Evolutionary conservation across 1,140 invertebrate genomes (phyloP), one percentile per base, ranked within the genome.

Genomic region (Triops longicaudatus): DNA sequence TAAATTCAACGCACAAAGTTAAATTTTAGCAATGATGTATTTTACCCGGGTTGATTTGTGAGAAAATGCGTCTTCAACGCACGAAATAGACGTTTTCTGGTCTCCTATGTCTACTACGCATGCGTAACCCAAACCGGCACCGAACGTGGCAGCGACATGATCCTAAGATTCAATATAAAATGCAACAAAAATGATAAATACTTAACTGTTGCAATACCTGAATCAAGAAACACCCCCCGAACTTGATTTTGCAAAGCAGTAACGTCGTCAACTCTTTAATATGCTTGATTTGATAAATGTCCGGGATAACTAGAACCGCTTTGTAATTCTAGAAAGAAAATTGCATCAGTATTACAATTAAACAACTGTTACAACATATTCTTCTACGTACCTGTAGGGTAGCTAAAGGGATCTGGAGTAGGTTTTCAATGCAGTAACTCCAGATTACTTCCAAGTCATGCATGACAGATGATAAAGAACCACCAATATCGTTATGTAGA

Each of bases 31-130:
- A 77, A 73, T 37, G 78, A 75, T 26, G 22, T 72, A 28, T 78
- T 84, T 80, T 79, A 94, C 88, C 82, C 95, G 87, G 0, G 95
- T 96, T 74, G 92, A 91, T 82, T 91, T 89, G 81, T 96, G 93
- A 73, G 95, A 97, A 76, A 98, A 93, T 14, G 94, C 95, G 88
- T 98, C 96, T 86, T 98, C 96, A 3, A 98, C 94, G 86, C 96
- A 98, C 12, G 94, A 96, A 17, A 98, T 91, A 0, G 94, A 94
- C 1, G 94, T 97, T 86, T 98, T 98, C 83, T 97, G 93, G 83
- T 97, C 95, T 0, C 96, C 96, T 73, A 98, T 91, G 84, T 98
- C 96, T 9, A 98, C 92, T 17, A 98, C 94, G 87, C 96, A 98
- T 10, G 95, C 95, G 83, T 91, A 93, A 28, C 93, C 91, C 17